Evolutionary conservation across 2,888 invertebrate species (phyloP), one percentile per base, ranked within the genome.

Genomic region (Tenthredo livida): DNA sequence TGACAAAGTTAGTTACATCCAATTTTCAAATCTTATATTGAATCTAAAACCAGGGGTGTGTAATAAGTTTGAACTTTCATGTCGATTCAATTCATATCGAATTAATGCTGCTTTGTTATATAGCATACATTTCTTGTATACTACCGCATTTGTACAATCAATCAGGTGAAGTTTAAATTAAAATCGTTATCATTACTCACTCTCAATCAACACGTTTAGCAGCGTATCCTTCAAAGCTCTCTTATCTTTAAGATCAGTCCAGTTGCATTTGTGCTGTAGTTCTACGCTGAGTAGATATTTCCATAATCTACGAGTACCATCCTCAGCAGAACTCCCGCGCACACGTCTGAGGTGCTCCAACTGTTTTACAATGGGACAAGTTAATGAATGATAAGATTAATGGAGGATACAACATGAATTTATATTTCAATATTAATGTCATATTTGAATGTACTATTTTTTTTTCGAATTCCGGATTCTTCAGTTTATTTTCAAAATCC

Each of bases 201-300:
- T 72, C 21, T 72, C 72, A 72, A 72, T 72, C n/a, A 72, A 21
- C n/a, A 0, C 72, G 72, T 72, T 72, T 1, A 72, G 6, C 40
- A 72, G 21, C 72, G 40, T 72, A 21, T 72, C 40, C 37, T 72
- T 43, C 21, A 37, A 72, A 37, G 72, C 37, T 72, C 10, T 72
- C n/a, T 72, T 72, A n/a, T 43, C 9, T 72, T 72, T 72, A 43
- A 72, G 72, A 40, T 40, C 43, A 37, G 40, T 72, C 37, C 72
- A 72, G 40, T 72, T 72, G n/a, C 72, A 72, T 72, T 72, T n/a
- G 72, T 72, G 21, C 21, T 72, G 72, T n/a, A 72, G 72, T 40
- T 72, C 37, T 43, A 72, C 40, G 72, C 72, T 72, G 10, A 72
- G 72, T 40, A 72, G 7, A 43, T 72, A 72, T 72, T 72, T 72